Evolutionary conservation across 35 echinoderm and acorn worm species (phyloP), one percentile per base, ranked within the genome.

Genomic region (Lytechinus pictus): DNA sequence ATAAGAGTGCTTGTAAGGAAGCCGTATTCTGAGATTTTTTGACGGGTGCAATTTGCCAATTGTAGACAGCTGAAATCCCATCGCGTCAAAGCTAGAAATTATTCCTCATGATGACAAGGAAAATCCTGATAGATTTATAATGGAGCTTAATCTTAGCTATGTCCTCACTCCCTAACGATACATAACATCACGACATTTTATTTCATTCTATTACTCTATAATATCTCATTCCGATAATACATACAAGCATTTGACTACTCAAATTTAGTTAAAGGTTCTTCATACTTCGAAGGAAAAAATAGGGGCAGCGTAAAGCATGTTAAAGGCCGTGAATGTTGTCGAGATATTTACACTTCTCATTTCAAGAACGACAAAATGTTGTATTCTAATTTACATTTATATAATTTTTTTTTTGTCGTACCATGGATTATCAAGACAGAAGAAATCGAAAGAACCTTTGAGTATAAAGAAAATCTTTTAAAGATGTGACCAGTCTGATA

Each of bases 61-160:
- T 24, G 4, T 16, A 79, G 66, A 79, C 66, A 79, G 66, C 66
- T 24, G 6, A 79, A 79, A 79, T 79, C 66, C 66, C 28, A 13
- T 54, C 88, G 52, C 28, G 88, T 90, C 88, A 90, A 90, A 90
- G 13, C 52, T 52, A 14, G 88, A 90, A 90, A 54, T 90, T 90
- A 90, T 90, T 90, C 52, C 88, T 52, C 52, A 54, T 54, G 12
- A 54, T 90, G 88, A 90, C 88, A 90, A 54, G 52, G 33, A 44
- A 90, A 90, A 90, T 90, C 88, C 88, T 90, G 88, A 90, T 90
- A 54, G 88, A 90, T 90, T 54, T 90, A 90, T 90, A 90, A 90
- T 90, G 28, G 88, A 90, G 28, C 52, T 54, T 90, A 90, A 90
- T 90, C 88, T 54, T 54, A 44, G 66, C 19, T 79, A 79, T 79